Evolutionary conservation across 2,797 vertebrate species (phyloP).

Genomic region (Monodelphis domestica): DNA sequence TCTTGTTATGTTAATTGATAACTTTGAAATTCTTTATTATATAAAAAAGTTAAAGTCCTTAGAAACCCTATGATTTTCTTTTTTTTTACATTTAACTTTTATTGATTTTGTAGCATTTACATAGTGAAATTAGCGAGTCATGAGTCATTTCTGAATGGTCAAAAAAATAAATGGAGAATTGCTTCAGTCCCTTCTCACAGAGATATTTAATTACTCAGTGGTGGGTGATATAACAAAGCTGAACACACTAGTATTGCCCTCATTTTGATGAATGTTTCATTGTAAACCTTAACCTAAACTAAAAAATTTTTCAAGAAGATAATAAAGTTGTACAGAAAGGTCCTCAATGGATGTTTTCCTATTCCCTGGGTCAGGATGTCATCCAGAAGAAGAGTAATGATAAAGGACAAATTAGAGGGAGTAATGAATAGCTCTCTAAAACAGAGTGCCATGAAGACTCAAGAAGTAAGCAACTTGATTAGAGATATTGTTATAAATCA

Average conservation of each 20-base stretch:
- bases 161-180: not conserved
- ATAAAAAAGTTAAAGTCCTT: slow-evolving; percentile 25
- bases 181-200: not conserved
- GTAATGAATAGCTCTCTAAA: not conserved
- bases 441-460: not conserved
- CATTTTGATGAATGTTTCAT: not conserved
- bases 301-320: not conserved
- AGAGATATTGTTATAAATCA: not conserved
- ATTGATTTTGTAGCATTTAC: slow-evolving; percentile 37
- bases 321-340: not conserved
- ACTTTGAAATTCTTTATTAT: not conserved
- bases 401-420: not conserved
- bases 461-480: not conserved
- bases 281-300: not conserved
- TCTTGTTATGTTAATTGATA: not conserved
- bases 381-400: not conserved
- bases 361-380: not conserved
- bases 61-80: not conserved
- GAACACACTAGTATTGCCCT: not conserved
- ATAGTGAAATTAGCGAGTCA: not conserved
- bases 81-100: not conserved
- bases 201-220: not conserved
- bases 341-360: not conserved
- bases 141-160: not conserved
- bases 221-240: not conserved